Percentiles rank a stretch among this genome's conserved stretches.
Conservation (phyloP, 2,113 vertebrate species). For the Toxostoma redivivum region DNA sequence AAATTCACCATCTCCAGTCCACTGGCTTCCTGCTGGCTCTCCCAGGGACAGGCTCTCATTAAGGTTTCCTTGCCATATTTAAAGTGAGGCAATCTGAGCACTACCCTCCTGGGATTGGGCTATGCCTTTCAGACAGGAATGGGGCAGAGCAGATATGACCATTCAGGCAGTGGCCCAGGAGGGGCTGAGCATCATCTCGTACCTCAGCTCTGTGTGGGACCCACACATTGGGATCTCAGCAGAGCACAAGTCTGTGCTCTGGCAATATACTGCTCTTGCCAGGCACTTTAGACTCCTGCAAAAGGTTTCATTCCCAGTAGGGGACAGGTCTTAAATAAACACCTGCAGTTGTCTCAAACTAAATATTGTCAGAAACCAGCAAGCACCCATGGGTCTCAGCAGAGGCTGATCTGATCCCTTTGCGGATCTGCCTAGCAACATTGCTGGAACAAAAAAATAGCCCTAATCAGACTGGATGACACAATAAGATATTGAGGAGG, state of each 20-base stretch:
- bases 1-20: neutral
- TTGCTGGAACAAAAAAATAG: neutral
- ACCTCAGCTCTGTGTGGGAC: neutral
- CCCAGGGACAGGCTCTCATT: neutral
- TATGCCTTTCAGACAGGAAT: neutral
- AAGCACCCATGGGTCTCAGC: fast-evolving
- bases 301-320: neutral
- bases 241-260: neutral
- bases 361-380: neutral
- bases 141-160: neutral
- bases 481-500: neutral
- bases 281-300: neutral
- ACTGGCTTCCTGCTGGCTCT: neutral
- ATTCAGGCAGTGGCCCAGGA: neutral
- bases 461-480: neutral
- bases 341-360: neutral
- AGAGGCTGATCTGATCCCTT: neutral
- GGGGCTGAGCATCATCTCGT: neutral
- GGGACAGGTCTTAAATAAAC: neutral
- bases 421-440: neutral
- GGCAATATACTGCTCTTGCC: neutral
- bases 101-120: neutral
- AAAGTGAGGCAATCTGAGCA: neutral
- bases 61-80: neutral
- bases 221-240: fast-evolving